A percentile compares a stretch with the other conserved stretches of the same genome.
Conservation (phyloP, 2,888 invertebrate genomes). For the Cacoxenus indagator region DNA sequence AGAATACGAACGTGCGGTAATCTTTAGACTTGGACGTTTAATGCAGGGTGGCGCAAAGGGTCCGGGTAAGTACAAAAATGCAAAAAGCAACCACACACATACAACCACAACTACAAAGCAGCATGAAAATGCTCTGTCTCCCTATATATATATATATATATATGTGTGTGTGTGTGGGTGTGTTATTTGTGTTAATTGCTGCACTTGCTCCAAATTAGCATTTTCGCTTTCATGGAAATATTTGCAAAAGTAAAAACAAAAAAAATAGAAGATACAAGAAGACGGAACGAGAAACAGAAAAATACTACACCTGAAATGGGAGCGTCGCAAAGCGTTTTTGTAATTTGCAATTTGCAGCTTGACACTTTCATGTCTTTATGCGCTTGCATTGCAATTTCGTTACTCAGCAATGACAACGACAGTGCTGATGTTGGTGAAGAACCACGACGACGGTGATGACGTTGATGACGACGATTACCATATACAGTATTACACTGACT, state of each 20-base stretch:
- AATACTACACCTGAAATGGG: constrained; percentile 2
- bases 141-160: not conserved
- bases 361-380: constrained; percentile 9
- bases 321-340: constrained; percentile 1
- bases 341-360: constrained; percentile 7
- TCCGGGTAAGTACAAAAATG: constrained; percentile 76
- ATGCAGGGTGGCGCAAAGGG: constrained; percentile 94
- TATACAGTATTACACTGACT: too few species aligned
- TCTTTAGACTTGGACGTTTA: constrained; percentile 91
- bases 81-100: not conserved
- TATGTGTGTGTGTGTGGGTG: not conserved
- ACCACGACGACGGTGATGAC: not conserved
- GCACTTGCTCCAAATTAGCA: constrained; percentile 66
- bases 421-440: not conserved
- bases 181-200: constrained; percentile 64
- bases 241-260: constrained; percentile 7
- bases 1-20: constrained; percentile 95
- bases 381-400: not conserved
- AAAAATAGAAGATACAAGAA: not conserved
- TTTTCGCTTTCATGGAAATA: constrained; percentile 17
- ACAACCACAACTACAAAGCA: not conserved
- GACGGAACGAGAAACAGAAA: too few species aligned
- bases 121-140: not conserved
- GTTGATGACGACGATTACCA: not conserved
- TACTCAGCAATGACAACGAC: not conserved